Conservation (phyloP, 2,797 vertebrate genomes). For the Poecilia picta region DNA sequence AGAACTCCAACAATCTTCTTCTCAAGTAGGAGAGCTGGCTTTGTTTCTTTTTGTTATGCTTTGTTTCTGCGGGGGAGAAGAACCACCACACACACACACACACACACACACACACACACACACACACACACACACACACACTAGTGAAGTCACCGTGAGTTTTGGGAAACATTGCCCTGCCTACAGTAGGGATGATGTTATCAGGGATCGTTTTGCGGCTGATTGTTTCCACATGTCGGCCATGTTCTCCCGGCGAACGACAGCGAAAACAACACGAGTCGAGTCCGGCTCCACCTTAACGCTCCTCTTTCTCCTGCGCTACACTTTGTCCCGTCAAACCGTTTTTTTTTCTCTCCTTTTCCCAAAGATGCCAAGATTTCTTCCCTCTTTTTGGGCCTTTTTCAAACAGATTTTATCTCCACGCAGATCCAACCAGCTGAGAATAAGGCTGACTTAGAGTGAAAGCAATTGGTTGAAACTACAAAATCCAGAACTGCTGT, state of each 20-base stretch:
- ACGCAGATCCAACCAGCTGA: background rate
- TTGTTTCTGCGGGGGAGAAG: conserved; percentile 12
- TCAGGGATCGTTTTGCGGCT: conserved; percentile 76
- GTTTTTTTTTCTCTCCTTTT: background rate
- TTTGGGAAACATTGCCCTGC: conserved; percentile 62
- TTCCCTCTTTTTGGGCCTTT: conserved; percentile 15
- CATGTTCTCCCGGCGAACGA: conserved; percentile 32
- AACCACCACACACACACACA: background rate
- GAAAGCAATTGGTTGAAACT: background rate
- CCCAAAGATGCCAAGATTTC: conserved; percentile 40
- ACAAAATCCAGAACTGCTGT: background rate
- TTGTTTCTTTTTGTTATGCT: conserved; percentile 38
- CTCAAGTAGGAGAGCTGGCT: conserved; percentile 9
- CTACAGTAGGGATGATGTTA: conserved; percentile 76
- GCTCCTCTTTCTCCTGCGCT: conserved; percentile 16
- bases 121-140: conserved; percentile 1
- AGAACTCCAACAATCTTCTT: conserved; percentile 31
- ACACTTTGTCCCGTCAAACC: conserved; percentile 1
- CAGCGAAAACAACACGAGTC: conserved; percentile 71
- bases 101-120: background rate
- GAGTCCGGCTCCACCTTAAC: conserved; percentile 52
- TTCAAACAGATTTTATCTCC: background rate
- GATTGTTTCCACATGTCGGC: conserved; percentile 84
- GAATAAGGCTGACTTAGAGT: background rate
- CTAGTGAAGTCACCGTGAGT: conserved; percentile 28